A percentile compares a stretch with the other conserved stretches of the same genome.
These are phyloP conservation scores for Chloroclysta siterata DNA, from an alignment of 2,888 invertebrate species.

Conservation along the genomic window DNA sequence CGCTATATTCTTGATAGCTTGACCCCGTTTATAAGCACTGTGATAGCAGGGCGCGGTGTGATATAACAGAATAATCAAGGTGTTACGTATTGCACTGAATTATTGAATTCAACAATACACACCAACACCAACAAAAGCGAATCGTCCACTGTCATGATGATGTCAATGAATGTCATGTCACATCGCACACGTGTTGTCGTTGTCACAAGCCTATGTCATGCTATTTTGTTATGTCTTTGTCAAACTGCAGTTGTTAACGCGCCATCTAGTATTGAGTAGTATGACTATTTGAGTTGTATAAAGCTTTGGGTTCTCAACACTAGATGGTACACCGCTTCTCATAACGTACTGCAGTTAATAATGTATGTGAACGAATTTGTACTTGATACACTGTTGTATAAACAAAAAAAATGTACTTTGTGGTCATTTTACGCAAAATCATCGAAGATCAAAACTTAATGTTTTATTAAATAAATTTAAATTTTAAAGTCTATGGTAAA, in stretches of 20 bases:
- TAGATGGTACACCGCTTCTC: background rate
- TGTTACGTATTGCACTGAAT: constrained; percentile 78
- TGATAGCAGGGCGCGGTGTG: constrained; percentile 57
- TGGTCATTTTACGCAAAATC: too few species aligned
- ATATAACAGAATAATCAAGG: constrained; percentile 74
- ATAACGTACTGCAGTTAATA: too few species aligned
- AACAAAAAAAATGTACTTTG: too few species aligned
- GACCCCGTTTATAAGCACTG: constrained; percentile 32
- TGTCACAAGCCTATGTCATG: background rate
- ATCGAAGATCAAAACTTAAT: too few species aligned
- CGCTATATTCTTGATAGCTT: constrained; percentile 25
- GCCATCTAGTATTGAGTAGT: background rate
- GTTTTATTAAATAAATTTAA: too few species aligned
- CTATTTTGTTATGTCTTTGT: background rate
- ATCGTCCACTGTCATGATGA: constrained; percentile 24
- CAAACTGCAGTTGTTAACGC: background rate
- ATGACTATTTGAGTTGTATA: background rate
- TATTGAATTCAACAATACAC: constrained; percentile 69
- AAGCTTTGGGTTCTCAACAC: background rate
- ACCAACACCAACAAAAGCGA: constrained; percentile 51
- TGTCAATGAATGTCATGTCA: background rate
- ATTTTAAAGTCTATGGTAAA: too few species aligned
- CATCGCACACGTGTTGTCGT: constrained; percentile 7
- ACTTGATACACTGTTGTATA: too few species aligned
- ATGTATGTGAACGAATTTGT: too few species aligned